Conservation (phyloP, 2,888 invertebrate genomes). For the Trichacis sp. region DNA sequence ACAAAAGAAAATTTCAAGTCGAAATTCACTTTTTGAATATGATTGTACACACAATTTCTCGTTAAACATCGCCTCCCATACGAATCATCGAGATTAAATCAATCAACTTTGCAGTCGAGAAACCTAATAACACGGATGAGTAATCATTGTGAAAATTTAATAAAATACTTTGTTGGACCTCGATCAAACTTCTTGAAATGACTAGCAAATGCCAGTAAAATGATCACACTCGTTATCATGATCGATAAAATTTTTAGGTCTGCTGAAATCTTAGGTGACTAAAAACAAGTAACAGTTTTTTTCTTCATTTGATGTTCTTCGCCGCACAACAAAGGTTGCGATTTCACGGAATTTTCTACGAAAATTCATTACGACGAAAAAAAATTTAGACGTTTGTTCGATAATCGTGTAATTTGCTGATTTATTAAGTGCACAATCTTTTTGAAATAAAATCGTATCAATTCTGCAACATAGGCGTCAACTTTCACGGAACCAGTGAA, state of each 20-base stretch:
- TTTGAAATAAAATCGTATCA: slow-evolving; percentile 75
- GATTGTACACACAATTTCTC: too few species aligned
- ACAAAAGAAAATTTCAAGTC: too few species aligned
- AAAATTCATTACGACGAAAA: slow-evolving; percentile 74
- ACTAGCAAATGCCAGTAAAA: background rate
- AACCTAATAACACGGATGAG: too few species aligned
- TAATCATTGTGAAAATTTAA: too few species aligned
- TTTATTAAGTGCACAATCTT: slow-evolving; percentile 74
- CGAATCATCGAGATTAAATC: too few species aligned
- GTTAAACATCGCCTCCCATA: too few species aligned
- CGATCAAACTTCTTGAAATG: too few species aligned
- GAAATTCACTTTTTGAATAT: too few species aligned
- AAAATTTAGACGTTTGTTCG: slow-evolving; percentile 71
- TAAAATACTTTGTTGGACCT: too few species aligned
- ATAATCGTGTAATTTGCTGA: slow-evolving; percentile 78
- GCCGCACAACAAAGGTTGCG: slow-evolving; percentile 84
- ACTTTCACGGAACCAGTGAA: slow-evolving; percentile 80
- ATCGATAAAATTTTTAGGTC: slow-evolving; percentile 73
- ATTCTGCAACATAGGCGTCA: slow-evolving; percentile 82
- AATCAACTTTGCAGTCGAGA: too few species aligned
- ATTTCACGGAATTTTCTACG: slow-evolving; percentile 80
- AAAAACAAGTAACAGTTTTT: slow-evolving; percentile 67
- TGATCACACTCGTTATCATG: too few species aligned
- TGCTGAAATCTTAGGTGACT: slow-evolving; percentile 81
- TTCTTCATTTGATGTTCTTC: slow-evolving; percentile 84